phyloP scores from a whole-genome alignment of 2,888 invertebrate genomes.

The Xanthostigma xanthostigma region DNA sequence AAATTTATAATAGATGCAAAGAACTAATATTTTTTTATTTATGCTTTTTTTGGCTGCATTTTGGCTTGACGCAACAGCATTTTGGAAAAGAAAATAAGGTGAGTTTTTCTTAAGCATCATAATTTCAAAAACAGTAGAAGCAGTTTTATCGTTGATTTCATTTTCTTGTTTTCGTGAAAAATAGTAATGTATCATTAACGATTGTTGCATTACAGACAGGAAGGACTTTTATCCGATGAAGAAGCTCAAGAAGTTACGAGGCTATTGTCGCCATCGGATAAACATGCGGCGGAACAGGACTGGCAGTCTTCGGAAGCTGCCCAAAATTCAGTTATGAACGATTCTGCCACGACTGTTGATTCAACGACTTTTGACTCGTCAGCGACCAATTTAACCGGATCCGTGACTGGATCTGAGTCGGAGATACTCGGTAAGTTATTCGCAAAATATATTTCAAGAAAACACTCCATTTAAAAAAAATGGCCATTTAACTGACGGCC shows the following conservation, averaged over 20 bases:
- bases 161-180: background rate
- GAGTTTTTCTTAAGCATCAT: conserved; percentile 28
- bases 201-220: conserved; percentile 40
- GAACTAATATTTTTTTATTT: conserved; percentile 5
- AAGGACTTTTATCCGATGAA: conserved; percentile 71
- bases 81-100: conserved; percentile 76
- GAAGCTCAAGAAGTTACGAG: conserved; percentile 80
- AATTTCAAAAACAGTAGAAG: background rate
- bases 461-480: too few relatives aligned
- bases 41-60: conserved; percentile 32
- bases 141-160: background rate
- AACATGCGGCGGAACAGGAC: conserved; percentile 29
- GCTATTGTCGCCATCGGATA: conserved; percentile 49
- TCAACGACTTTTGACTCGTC: conserved; percentile 22
- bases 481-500: too few relatives aligned
- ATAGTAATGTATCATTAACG: background rate
- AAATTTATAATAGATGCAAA: conserved; percentile 1
- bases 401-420: conserved; percentile 19
- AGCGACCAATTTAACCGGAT: conserved; percentile 12
- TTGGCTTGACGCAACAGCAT: conserved; percentile 48
- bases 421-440: conserved; percentile 10
- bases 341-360: conserved; percentile 30
- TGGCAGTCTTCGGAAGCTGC: conserved; percentile 39
- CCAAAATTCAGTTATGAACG: conserved; percentile 26
- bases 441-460: too few relatives aligned